Evolutionary conservation across 2,888 invertebrate species (phyloP).

Genomic region (Andrena fulva): DNA sequence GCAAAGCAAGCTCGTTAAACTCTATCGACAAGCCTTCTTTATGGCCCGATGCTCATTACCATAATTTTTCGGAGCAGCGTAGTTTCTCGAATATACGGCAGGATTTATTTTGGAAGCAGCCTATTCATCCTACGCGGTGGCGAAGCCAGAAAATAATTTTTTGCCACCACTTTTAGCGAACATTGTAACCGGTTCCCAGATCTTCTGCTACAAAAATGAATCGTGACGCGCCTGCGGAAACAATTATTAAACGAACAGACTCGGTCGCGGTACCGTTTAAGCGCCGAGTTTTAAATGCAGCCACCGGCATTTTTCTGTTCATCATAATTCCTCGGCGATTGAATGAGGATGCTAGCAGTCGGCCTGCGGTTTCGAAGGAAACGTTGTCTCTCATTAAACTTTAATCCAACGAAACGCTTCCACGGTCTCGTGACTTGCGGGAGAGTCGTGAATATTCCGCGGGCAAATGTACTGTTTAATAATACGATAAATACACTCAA

Average conservation of each 20-base stretch:
- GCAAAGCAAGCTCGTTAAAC: not conserved
- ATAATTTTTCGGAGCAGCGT: not conserved
- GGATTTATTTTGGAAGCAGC: not conserved
- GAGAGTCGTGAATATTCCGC: slow-evolving; percentile 35
- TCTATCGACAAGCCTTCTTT: not conserved
- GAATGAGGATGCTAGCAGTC: slow-evolving; percentile 47
- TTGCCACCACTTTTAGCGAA: not conserved
- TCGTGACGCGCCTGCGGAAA: slow-evolving; percentile 22
- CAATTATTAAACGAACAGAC: slow-evolving; percentile 37
- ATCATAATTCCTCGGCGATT: slow-evolving; percentile 40
- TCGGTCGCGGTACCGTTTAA: slow-evolving; percentile 50
- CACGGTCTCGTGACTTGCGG: slow-evolving; percentile 20
- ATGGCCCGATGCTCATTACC: not conserved
- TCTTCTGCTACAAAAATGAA: slow-evolving; percentile 17
- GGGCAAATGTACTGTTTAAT: slow-evolving; percentile 23
- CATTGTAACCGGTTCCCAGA: slow-evolving; percentile 13
- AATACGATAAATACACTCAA: not conserved
- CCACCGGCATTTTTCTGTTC: slow-evolving; percentile 38
- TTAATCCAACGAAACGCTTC: slow-evolving; percentile 49
- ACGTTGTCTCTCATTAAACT: slow-evolving; percentile 52
- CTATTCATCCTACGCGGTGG: not conserved
- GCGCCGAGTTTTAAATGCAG: slow-evolving; percentile 32
- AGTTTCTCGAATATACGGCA: not conserved
- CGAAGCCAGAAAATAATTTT: not conserved
- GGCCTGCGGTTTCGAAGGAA: slow-evolving; percentile 52